Percentiles rank a stretch among this genome's conserved stretches.
phyloP scores from a whole-genome alignment of 2,113 vertebrate species.

The Cynopterus brachyotis region DNA sequence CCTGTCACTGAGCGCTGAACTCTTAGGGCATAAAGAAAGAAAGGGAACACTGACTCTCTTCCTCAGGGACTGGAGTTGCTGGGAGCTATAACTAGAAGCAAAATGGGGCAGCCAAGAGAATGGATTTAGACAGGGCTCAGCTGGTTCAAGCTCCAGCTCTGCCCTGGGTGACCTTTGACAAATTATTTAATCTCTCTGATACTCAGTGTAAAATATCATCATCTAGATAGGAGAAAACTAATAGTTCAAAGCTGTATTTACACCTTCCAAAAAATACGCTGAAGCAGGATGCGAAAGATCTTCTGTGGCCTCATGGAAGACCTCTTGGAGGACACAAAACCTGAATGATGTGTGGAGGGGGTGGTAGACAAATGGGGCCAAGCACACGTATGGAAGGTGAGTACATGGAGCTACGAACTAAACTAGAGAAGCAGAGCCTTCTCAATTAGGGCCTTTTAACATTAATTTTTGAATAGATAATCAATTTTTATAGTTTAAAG shows the following conservation, averaged over 20 bases:
- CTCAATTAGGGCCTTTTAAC: neutral
- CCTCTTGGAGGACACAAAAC: neutral
- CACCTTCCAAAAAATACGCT: neutral
- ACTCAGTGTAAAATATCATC: neutral
- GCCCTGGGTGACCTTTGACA: neutral
- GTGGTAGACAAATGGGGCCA: neutral
- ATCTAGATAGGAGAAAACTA: neutral
- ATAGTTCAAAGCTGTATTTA: neutral
- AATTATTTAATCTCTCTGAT: neutral
- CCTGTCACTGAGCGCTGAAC: neutral
- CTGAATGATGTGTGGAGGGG: neutral
- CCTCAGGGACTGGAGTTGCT: neutral
- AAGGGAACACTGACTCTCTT: neutral
- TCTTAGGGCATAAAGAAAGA: neutral
- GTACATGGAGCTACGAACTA: fast-evolving
- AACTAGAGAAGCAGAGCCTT: neutral
- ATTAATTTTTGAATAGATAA: neutral
- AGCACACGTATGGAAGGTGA: neutral
- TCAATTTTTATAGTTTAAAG: neutral
- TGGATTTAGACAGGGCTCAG: neutral
- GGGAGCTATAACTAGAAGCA: neutral
- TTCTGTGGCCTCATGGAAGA: neutral
- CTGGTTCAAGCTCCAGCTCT: neutral
- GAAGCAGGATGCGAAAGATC: neutral
- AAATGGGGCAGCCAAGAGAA: neutral